Evolutionary conservation across 2,113 vertebrate genomes (phyloP).

Genomic region (Cinclus cinclus): DNA sequence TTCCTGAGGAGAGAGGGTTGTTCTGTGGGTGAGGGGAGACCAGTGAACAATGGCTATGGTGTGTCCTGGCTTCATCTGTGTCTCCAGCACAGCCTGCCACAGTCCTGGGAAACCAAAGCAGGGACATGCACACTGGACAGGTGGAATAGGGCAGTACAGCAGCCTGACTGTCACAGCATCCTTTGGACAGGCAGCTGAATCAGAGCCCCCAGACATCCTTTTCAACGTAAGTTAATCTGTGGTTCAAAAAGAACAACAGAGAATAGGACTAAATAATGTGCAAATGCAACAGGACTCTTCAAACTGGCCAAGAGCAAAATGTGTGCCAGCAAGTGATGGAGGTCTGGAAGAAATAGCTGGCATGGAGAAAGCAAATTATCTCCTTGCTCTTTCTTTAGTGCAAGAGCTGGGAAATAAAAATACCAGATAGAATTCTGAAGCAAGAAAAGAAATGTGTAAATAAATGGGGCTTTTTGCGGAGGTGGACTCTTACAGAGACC

Average conservation of each 20-base stretch:
- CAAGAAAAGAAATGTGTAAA: background rate
- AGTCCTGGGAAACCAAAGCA: background rate
- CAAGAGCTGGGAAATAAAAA: background rate
- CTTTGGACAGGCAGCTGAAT: background rate
- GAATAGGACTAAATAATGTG: background rate
- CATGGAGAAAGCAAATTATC: background rate
- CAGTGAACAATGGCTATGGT: rapidly evolving
- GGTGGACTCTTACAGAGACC: background rate
- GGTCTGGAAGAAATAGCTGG: background rate
- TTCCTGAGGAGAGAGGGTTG: no score
- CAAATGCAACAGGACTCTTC: background rate
- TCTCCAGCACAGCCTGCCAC: background rate
- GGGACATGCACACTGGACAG: background rate
- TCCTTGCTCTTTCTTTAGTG: background rate
- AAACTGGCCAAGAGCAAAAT: background rate
- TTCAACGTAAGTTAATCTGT: background rate
- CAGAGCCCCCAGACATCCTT: background rate
- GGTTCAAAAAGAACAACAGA: background rate
- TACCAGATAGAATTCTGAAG: background rate
- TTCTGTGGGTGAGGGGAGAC: background rate
- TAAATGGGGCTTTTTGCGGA: background rate
- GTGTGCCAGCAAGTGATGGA: background rate
- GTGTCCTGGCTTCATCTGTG: background rate
- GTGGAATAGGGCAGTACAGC: background rate
- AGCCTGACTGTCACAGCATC: background rate